Base-by-base conservation (phyloP, 2,797 vertebrate species). In the Silurus aristotelis region DNA sequence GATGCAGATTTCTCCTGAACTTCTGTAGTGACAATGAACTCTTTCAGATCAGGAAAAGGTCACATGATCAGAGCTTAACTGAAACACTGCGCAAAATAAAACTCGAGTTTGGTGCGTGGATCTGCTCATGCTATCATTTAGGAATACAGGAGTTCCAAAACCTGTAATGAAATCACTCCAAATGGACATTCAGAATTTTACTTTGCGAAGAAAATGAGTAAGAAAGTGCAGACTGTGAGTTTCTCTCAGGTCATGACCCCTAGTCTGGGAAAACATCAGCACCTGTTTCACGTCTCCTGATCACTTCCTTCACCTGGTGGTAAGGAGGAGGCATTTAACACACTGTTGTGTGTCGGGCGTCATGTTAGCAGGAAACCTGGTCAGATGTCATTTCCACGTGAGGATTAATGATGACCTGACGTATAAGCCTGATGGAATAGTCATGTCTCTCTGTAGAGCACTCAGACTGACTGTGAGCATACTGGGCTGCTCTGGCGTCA, bases 11-110 rank as follows among this genome's bases (percentile, higher is more conserved):
- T 55, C 64, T 25, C 52, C 60, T 25, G 43, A 64, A 31, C 76
- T 43, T 5, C 76, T 63, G 19, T 20, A 17, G 61, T 48, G 43
- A 80, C 78, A 80, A 25, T 80, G 78, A 64, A 66, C 38, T 80
- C 78, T 52, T 80, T 80, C 43, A 80, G 77, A 22, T 64, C 43
- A 66, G 61, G 38, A 25, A 7, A 22, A 66, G 61, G 61, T 80
- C 61, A 66, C 61, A 27, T 80, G 78, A 48, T 43, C 78, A 19
- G 22, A 2, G 15, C 71, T 56, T 52, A 25, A 22, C 56, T 78
- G 55, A 31, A 77, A 27, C 27, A 56, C 55, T 60, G 60, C 12
- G 10, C 38, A 25, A 38, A 63, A 48, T 6, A 52, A 52, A 58
- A 78, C 17, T 9, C 1, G 10, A 6, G 55, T 13, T 17, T 25